phyloP scores from a whole-genome alignment of 2,888 invertebrate species.

The Azorinus chamasolen region DNA sequence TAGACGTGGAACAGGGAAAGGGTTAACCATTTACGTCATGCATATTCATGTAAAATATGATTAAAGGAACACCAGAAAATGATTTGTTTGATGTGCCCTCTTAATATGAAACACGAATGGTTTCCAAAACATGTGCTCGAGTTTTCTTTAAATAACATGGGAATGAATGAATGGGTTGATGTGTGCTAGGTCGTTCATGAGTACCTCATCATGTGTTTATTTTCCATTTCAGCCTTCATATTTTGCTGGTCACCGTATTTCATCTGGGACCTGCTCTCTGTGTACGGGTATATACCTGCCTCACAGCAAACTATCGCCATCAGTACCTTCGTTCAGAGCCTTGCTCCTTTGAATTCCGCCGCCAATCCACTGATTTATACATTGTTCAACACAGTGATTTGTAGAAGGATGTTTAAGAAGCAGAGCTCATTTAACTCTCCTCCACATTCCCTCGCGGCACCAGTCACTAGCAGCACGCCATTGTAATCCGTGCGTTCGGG shows the following conservation, averaged over 20 bases:
- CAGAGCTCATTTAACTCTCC: conserved; percentile 51
- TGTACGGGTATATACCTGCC: conserved; percentile 56
- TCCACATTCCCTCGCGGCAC: conserved; percentile 20
- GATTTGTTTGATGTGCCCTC: no score
- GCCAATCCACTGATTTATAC: conserved; percentile 98
- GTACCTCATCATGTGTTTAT: neutral
- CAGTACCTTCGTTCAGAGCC: conserved; percentile 96
- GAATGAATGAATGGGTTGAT: no score
- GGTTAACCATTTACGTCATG: no score
- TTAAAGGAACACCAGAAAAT: no score
- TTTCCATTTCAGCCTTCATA: conserved; percentile 73
- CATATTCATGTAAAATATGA: no score
- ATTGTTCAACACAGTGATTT: conserved; percentile 95
- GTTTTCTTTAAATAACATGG: no score
- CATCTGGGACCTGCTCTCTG: conserved; percentile 74
- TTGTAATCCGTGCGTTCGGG: no score
- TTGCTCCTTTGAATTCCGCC: conserved; percentile 96
- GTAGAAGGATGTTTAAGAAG: conserved; percentile 88
- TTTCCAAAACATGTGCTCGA: no score
- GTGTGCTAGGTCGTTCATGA: no score
- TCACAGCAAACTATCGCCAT: conserved; percentile 88
- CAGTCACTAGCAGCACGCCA: no score
- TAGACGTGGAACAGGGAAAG: no score
- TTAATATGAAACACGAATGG: no score
- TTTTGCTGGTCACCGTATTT: conserved; percentile 80